Evolutionary conservation across 37 sponge, comb jelly and placozoan species (phyloP), one percentile per base, ranked within the genome.

Genomic region (Crambe crambe): DNA sequence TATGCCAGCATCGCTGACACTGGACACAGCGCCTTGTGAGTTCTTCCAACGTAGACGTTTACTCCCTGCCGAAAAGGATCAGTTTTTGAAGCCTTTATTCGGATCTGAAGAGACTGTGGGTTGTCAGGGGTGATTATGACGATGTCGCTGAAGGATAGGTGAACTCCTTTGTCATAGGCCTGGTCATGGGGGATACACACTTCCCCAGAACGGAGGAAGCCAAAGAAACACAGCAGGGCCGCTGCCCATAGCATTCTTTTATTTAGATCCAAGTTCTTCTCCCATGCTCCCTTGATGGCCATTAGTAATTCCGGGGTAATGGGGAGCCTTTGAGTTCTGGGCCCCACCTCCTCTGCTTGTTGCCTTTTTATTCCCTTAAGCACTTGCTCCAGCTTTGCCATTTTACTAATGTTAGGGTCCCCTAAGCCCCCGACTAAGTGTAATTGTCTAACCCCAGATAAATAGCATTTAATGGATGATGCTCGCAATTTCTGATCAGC

Each of bases 381-480:
- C 63, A 62, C 63, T 21, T 25, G 27, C 29, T 62, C 63, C 29
- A 62, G 63, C 6, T 21, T 10, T n/a, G 63, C 63, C 63, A 62
- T 62, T 8, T 62, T 5, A 26, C 25, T 6, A 10, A 62, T n/a
- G n/a, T n/a, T n/a, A 62, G 63, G 63, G 6, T 62, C 63, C 27
- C 25, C 25, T 5, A n/a, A 62, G 29, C 29, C 29, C 6, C 22
- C 27, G 6, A 25, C 29, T 18, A 62, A n/a, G 27, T 62, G 63
- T 10, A 62, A 12, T 42, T 61, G 77, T 40, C 42, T n/a, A 61
- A 76, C 22, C 9, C 18, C 58, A n/a, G 89, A 70, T 0, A 88
- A 66, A 64, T 88, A 88, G 1, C 32, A 39, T 44, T 76, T 73
- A n/a, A n/a, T n/a, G 23, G 78, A 72, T 0, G 75, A 31, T 2